Conservation (phyloP, 1,140 invertebrate species). For the Neotoxoptera formosana region DNA sequence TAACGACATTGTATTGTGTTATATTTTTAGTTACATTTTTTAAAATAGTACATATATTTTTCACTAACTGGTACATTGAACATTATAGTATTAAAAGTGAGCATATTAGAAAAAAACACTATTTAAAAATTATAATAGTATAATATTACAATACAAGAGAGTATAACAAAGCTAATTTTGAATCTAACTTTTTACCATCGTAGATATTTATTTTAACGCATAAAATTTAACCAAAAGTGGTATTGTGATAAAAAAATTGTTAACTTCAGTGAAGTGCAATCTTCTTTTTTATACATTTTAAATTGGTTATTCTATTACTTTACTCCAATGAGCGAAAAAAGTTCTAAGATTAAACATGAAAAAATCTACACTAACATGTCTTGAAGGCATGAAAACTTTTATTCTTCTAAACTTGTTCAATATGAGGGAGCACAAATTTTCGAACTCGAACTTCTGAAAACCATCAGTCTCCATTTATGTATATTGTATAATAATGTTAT, state of each 20-base stretch:
- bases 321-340: background rate
- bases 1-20: background rate
- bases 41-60: background rate
- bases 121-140: background rate
- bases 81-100: background rate
- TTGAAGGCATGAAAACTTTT: slow-evolving; percentile 49
- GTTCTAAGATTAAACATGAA: slow-evolving; percentile 41
- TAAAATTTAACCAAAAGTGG: background rate
- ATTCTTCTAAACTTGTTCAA: slow-evolving; percentile 49
- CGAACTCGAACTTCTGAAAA: slow-evolving; percentile 16
- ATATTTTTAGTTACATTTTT: background rate
- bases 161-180: slow-evolving; percentile 1
- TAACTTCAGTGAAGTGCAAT: background rate
- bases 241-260: background rate
- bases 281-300: slow-evolving; percentile 14
- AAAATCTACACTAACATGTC: slow-evolving; percentile 24
- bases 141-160: background rate
- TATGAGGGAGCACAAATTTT: slow-evolving; percentile 10
- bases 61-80: background rate
- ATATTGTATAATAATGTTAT: slow-evolving; percentile 42
- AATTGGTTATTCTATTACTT: slow-evolving; percentile 32
- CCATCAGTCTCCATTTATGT: slow-evolving; percentile 35
- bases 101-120: background rate
- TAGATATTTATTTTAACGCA: background rate
- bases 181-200: background rate